A percentile compares a stretch with the other conserved stretches of the same genome.
Conservation (phyloP, 2,888 invertebrate species). For the Argyresthia albistria region DNA sequence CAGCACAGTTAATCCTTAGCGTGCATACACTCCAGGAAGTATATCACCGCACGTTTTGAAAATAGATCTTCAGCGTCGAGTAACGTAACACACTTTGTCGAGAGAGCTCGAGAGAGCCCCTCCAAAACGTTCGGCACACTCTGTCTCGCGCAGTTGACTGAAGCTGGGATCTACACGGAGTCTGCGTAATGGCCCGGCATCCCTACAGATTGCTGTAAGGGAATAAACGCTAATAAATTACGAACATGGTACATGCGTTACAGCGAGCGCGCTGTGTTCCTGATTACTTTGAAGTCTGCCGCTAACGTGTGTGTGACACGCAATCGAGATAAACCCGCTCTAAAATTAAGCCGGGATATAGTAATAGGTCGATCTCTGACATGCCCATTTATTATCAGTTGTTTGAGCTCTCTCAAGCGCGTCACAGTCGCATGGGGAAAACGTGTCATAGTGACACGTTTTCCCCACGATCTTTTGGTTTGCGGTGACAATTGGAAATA, state of each 20-base stretch:
- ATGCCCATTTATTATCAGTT: too few relatives aligned
- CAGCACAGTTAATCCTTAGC: neutral
- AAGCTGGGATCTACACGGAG: slow-evolving; percentile 61
- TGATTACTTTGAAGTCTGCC: slow-evolving; percentile 68
- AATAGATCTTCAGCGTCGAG: neutral
- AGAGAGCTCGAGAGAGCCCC: slow-evolving; percentile 4
- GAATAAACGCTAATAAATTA: slow-evolving; percentile 71
- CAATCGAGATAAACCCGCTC: slow-evolving; percentile 10
- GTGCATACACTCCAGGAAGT: slow-evolving; percentile 3
- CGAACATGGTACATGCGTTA: slow-evolving; percentile 62
- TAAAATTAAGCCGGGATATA: slow-evolving; percentile 1
- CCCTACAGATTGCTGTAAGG: slow-evolving; percentile 68
- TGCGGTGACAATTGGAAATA: too few relatives aligned
- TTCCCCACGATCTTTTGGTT: too few relatives aligned
- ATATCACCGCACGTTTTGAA: neutral
- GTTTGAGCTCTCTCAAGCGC: too few relatives aligned
- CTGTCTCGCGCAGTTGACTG: slow-evolving; percentile 57
- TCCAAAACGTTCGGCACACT: slow-evolving; percentile 45
- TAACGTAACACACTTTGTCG: neutral
- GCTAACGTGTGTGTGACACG: slow-evolving; percentile 53
- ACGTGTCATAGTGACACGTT: too few relatives aligned
- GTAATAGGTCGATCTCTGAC: too few relatives aligned
- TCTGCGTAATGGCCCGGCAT: slow-evolving; percentile 69
- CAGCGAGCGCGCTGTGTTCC: slow-evolving; percentile 51
- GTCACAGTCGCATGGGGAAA: too few relatives aligned